A percentile compares a stretch with the other conserved stretches of the same genome.
Conservation (phyloP, 1,140 invertebrate species). For the Bombus huntii region DNA sequence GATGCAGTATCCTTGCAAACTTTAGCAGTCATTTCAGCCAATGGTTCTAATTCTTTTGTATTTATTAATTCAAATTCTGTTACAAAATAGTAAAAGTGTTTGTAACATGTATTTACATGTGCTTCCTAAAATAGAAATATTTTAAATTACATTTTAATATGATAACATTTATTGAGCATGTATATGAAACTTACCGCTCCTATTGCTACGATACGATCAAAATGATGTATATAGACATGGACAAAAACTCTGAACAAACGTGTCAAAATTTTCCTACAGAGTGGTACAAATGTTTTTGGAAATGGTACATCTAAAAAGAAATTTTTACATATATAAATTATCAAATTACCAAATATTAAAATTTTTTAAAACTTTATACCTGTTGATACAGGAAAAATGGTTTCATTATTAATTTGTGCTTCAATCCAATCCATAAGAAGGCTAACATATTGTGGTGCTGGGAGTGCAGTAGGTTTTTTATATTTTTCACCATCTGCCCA, state of each 20-base stretch:
- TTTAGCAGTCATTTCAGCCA: conserved; percentile 89
- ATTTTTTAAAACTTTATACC: conserved; percentile 78
- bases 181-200: conserved; percentile 89
- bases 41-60: conserved; percentile 93
- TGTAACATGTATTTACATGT: conserved; percentile 98
- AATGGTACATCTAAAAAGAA: conserved; percentile 90
- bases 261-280: conserved; percentile 95
- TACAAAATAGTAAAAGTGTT: conserved; percentile 98
- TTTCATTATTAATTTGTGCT: conserved; percentile 95
- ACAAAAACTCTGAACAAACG: conserved; percentile 97
- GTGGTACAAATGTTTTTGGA: conserved; percentile 91
- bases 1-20: conserved; percentile 85
- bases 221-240: conserved; percentile 98
- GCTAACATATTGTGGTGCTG: conserved; percentile 94
- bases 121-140: conserved; percentile 88
- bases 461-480: conserved; percentile 94
- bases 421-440: conserved; percentile 98
- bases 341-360: conserved; percentile 24
- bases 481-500: conserved; percentile 95
- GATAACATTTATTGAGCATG: neutral
- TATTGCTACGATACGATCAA: conserved; percentile 94
- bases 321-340: conserved; percentile 56
- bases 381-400: conserved; percentile 91
- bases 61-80: conserved; percentile 94
- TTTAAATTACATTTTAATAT: conserved; percentile 9